phyloP scores from a whole-genome alignment of 1,140 invertebrate species.

The Lepidostoma basale region DNA sequence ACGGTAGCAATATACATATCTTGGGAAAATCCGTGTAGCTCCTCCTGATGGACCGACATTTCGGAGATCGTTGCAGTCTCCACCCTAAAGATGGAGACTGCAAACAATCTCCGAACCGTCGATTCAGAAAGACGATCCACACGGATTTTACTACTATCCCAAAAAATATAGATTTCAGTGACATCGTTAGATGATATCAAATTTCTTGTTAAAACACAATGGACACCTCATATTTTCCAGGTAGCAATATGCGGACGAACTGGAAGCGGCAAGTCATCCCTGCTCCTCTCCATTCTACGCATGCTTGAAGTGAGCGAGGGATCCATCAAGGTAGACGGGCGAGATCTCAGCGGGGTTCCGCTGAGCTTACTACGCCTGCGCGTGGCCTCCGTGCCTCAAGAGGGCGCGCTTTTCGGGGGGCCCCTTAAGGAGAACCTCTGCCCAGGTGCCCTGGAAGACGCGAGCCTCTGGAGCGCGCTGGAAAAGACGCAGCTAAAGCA shows the following conservation, averaged over 20 bases:
- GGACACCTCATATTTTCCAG: conserved; percentile 51
- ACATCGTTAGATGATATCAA: too few species aligned
- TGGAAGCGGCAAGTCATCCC: conserved; percentile 80
- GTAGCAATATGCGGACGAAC: conserved; percentile 81
- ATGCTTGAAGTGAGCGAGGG: conserved; percentile 69
- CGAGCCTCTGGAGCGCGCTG: conserved; percentile 73
- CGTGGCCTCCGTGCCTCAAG: conserved; percentile 91
- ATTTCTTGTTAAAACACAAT: too few species aligned
- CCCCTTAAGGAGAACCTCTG: conserved; percentile 90
- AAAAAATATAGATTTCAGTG: too few species aligned
- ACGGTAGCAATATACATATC: too few species aligned
- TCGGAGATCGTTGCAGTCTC: too few species aligned
- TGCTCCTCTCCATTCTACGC: conserved; percentile 72
- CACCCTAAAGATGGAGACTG: not conserved
- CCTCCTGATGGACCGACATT: too few species aligned
- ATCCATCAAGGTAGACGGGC: conserved; percentile 71
- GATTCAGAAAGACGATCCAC: too few species aligned
- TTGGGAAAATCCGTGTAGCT: too few species aligned
- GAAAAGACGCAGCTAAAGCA: conserved; percentile 74
- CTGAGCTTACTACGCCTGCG: conserved; percentile 75
- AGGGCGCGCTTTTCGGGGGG: conserved; percentile 88
- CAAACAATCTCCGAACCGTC: too few species aligned
- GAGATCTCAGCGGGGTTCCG: conserved; percentile 70
- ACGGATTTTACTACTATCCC: too few species aligned
- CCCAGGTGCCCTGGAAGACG: conserved; percentile 71